Evolutionary conservation across 2,113 vertebrate species (phyloP).

Genomic region (Clupea harengus): DNA sequence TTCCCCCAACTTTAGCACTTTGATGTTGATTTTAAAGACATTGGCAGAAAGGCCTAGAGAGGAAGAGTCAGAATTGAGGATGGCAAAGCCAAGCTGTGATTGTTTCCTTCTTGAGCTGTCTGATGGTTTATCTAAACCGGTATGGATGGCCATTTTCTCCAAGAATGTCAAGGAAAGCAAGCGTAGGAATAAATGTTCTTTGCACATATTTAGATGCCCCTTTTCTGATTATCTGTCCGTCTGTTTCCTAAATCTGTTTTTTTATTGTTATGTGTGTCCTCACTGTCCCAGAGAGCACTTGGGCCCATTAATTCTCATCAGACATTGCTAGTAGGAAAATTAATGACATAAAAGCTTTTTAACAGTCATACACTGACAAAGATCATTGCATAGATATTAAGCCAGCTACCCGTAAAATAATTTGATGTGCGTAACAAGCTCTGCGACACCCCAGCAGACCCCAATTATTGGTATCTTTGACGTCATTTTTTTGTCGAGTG

Average conservation of each 20-base stretch:
- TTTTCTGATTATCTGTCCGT: background rate
- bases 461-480: too few species aligned
- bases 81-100: background rate
- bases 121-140: background rate
- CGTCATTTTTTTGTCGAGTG: too few species aligned
- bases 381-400: background rate
- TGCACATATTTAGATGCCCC: background rate
- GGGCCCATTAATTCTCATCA: background rate
- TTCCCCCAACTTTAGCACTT: slow-evolving; percentile 2
- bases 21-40: background rate
- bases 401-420: background rate
- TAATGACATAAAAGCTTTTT: background rate
- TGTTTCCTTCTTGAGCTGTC: background rate
- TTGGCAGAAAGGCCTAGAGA: slow-evolving; percentile 13
- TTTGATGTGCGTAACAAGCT: too few species aligned
- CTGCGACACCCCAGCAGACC: too few species aligned
- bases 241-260: background rate
- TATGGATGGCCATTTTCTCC: background rate
- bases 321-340: background rate
- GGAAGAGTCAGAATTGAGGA: background rate
- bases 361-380: background rate
- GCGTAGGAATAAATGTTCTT: background rate
- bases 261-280: background rate
- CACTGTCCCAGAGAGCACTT: background rate
- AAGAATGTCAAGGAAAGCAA: background rate